Evolutionary conservation across 92 coral and sea anemone genomes (phyloP).

Genomic region (Paragorgia papillata): DNA sequence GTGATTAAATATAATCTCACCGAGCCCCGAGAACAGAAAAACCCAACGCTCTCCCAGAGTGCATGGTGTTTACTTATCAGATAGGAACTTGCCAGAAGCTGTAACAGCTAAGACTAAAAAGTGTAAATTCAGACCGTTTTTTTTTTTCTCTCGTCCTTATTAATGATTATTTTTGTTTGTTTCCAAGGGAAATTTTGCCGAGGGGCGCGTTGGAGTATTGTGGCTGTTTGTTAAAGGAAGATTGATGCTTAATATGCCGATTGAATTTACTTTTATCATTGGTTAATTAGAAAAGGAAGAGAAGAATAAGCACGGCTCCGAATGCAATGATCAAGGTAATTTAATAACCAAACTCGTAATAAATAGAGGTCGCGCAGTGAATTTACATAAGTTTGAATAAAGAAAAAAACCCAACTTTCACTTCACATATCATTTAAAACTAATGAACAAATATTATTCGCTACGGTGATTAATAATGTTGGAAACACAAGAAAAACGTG

Average conservation of each 20-base stretch:
- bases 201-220: background rate
- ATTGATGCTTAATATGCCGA: slow-evolving; percentile 23
- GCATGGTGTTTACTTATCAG: slow-evolving; percentile 2
- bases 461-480: background rate
- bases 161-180: background rate
- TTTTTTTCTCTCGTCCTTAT: too few species aligned
- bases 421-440: background rate
- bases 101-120: background rate
- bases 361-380: background rate
- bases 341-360: slow-evolving; percentile 44
- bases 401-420: slow-evolving; percentile 1
- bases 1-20: slow-evolving; percentile 28
- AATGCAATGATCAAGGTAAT: slow-evolving; percentile 20
- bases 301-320: background rate
- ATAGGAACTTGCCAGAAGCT: background rate
- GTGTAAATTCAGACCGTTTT: background rate
- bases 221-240: slow-evolving; percentile 21
- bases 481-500: background rate
- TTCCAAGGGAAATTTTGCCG: background rate
- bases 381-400: slow-evolving; percentile 27
- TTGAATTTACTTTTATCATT: slow-evolving; percentile 25
- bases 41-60: background rate
- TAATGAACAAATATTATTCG: slow-evolving; percentile 26
- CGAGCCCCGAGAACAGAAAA: background rate
- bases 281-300: slow-evolving; percentile 39